Evolutionary conservation across 2,888 invertebrate genomes (phyloP).

Genomic region (Synergus japonicus): DNA sequence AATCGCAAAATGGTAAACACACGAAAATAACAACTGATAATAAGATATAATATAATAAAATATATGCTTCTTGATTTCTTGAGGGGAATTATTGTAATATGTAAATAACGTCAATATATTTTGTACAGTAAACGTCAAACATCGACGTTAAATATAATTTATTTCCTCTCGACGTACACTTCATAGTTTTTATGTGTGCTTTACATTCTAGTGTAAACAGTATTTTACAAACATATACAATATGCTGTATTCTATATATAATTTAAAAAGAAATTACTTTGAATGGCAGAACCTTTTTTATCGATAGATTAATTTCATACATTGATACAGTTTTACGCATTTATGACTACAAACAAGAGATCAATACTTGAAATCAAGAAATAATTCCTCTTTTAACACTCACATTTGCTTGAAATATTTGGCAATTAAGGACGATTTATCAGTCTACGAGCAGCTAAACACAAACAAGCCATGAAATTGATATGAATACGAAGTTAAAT

Average conservation of each 20-base stretch:
- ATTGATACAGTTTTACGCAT: constrained; percentile 9
- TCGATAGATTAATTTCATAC: constrained; percentile 8
- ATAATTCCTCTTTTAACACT: constrained; percentile 3
- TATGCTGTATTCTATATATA: constrained; percentile 43
- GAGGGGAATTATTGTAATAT: too few species aligned
- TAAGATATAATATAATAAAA: background rate
- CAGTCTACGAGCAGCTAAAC: constrained; percentile 31
- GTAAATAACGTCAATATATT: background rate
- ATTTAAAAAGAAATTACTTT: background rate
- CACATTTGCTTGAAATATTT: constrained; percentile 11
- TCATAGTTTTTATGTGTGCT: constrained; percentile 42
- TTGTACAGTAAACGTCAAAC: constrained; percentile 32
- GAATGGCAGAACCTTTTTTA: constrained; percentile 22
- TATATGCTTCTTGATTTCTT: background rate
- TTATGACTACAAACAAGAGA: constrained; percentile 6
- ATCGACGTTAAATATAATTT: constrained; percentile 40
- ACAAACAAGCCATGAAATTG: constrained; percentile 12
- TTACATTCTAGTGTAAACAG: constrained; percentile 51
- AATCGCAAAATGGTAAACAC: too few species aligned
- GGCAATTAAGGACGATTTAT: constrained; percentile 35
- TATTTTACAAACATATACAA: constrained; percentile 67
- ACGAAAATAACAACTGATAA: too few species aligned
- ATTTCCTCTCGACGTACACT: constrained; percentile 25
- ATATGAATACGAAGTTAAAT: constrained; percentile 11
- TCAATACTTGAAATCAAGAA: constrained; percentile 1